Base-by-base conservation (phyloP, 2,113 vertebrate species). In the Papio anubis region DNA sequence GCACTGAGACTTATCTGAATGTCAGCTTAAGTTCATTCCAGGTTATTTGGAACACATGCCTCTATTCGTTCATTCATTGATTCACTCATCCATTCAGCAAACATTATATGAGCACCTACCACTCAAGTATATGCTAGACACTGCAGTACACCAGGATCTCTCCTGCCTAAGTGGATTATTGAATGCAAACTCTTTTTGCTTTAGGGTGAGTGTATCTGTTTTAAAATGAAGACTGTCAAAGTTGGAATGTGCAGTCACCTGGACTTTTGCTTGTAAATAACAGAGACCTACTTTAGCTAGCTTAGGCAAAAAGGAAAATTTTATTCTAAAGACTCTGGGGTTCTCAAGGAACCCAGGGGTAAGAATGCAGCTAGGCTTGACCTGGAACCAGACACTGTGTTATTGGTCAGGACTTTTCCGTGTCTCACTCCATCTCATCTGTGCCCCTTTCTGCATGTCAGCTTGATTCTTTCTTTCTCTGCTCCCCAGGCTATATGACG, bases 11-110 rank as follows among this genome's bases (percentile, higher is more conserved):
- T 90, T 94, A 75, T 76, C 25, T 70, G 48, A 96, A 79, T 89
- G 61, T 96, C 45, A 92, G 61, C 75, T 88, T 89, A 70, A 95
- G n/a, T 30, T 88, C 43, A 97, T 90, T 17, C 17, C 45, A 78
- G 32, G 10, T 68, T 66, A 92, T 86, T 86, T 89, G 66, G 12
- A 93, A 57, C 18, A 88, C 12, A 55, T 73, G 17, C 38, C 18
- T 82, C 6, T 30, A 50, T 81, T 85, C 81, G 80, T 52, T 43
- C 50, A 57, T 25, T 92, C 75, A 18, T 8, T 43, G 38, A 59
- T 45, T 21, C 45, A 80, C 27, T 75, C 48, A 66, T 92, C 78
- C 45, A 66, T 75, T 92, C 45, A 76, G 32, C 88, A 94, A 55
- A 94, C 25, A 43, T 85, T 84, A 38, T 59, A 55, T 72, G 18